A percentile compares a stretch with the other conserved stretches of the same genome.
These are phyloP conservation scores for Cyanoderma ruficeps DNA, from an alignment of 2,113 vertebrate species.

Conservation along the genomic window DNA sequence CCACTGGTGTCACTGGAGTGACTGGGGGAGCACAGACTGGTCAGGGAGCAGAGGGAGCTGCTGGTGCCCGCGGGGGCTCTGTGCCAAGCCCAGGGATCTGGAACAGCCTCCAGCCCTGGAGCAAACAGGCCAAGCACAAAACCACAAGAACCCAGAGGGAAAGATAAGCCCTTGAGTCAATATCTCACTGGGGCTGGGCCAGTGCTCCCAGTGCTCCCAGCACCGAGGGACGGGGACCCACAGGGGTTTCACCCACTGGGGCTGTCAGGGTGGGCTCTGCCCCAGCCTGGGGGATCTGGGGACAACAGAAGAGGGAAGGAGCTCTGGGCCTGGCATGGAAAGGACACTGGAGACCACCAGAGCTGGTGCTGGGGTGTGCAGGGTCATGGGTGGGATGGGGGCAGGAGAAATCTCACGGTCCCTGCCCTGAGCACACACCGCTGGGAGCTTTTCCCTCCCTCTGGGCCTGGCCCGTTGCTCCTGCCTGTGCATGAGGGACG, in stretches of 20 bases:
- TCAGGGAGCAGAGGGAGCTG: not conserved
- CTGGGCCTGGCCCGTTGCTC: not conserved
- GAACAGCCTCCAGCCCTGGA: not conserved
- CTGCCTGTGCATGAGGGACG: not conserved
- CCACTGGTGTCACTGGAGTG: accelerated
- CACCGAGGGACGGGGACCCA: not conserved
- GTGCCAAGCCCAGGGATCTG: not conserved
- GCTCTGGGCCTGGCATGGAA: not conserved
- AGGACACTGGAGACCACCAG: not conserved
- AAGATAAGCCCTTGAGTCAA: slow-evolving; percentile 6
- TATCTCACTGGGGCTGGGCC: not conserved
- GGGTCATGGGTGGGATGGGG: not conserved
- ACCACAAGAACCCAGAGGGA: not conserved
- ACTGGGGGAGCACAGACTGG: not conserved
- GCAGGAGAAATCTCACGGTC: not conserved
- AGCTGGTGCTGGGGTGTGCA: not conserved
- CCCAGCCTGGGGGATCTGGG: not conserved
- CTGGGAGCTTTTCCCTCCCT: not conserved
- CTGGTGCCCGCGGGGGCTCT: accelerated
- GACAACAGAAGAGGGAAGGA: not conserved
- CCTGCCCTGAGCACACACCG: accelerated
- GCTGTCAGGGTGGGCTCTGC: not conserved
- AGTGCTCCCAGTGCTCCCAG: not conserved
- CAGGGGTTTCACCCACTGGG: not conserved
- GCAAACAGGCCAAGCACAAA: not conserved